These are phyloP conservation scores for Scaptomyza graminum DNA, from an alignment of 1,140 invertebrate species.

Conservation along the genomic window DNA sequence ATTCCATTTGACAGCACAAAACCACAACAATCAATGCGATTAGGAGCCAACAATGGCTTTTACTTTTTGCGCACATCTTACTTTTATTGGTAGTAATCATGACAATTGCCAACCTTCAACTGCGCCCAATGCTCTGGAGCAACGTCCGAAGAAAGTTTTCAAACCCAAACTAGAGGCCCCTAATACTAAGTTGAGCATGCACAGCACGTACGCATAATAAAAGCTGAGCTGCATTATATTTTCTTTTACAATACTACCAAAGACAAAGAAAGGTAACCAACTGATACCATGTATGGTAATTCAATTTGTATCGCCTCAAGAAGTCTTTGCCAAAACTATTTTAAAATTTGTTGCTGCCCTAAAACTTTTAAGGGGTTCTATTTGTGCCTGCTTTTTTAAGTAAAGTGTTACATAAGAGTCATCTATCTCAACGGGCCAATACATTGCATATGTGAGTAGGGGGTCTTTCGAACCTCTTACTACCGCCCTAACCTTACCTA, in stretches of 20 bases:
- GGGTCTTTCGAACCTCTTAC: no score
- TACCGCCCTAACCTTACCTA: no score
- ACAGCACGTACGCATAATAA: constrained; percentile 52
- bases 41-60: constrained; percentile 39
- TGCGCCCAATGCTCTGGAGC: constrained; percentile 32
- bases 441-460: no score
- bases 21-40: constrained; percentile 1
- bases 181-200: constrained; percentile 54
- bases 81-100: constrained; percentile 36
- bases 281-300: constrained; percentile 9
- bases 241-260: constrained; percentile 19
- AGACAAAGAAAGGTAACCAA: constrained; percentile 11
- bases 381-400: no score
- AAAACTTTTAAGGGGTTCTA: no score
- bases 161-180: constrained; percentile 31
- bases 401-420: no score
- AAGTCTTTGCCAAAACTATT: no score
- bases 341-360: no score
- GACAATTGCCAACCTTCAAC: constrained; percentile 45
- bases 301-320: no score
- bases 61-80: constrained; percentile 49
- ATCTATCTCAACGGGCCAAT: no score
- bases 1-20: not conserved
- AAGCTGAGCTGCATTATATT: constrained; percentile 73
- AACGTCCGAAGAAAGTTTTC: constrained; percentile 65